phyloP scores from a whole-genome alignment of 2,888 invertebrate genomes.

The Orthonychiurus folsomi region DNA sequence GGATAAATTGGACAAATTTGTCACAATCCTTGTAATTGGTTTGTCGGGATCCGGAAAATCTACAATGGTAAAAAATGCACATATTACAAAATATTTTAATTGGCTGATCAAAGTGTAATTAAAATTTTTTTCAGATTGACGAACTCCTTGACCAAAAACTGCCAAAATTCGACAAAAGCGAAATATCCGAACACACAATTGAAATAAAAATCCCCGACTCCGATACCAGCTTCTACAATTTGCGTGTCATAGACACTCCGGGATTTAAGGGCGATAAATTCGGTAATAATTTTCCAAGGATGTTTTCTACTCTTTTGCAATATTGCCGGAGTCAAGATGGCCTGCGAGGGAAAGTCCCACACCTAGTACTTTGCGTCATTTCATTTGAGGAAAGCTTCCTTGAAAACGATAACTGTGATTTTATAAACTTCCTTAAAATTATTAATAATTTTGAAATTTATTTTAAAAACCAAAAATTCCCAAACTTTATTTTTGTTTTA shows the following conservation, averaged over 20 bases:
- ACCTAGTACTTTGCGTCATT: conserved; percentile 20
- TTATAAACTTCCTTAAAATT: conserved; percentile 24
- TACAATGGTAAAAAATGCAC: conserved; percentile 16
- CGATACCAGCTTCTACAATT: conserved; percentile 12
- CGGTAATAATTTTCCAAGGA: conserved; percentile 13
- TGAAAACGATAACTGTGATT: conserved; percentile 16
- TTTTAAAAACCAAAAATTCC: conserved; percentile 18
- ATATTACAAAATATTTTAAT: too few relatives aligned
- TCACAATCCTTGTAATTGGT: conserved; percentile 20
- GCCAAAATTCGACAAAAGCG: background rate
- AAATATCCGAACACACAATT: conserved; percentile 25
- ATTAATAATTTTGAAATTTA: conserved; percentile 21
- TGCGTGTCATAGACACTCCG: conserved; percentile 26
- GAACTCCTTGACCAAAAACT: conserved; percentile 14
- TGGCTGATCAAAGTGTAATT: too few relatives aligned
- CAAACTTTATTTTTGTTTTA: conserved; percentile 27
- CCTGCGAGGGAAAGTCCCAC: conserved; percentile 23
- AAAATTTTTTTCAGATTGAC: conserved; percentile 21
- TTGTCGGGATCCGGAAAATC: conserved; percentile 19
- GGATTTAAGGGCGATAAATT: conserved; percentile 21
- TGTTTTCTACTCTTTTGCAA: conserved; percentile 20
- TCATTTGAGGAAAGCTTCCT: conserved; percentile 13
- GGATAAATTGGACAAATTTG: background rate
- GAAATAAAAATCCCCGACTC: conserved; percentile 24
- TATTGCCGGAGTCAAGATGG: conserved; percentile 22